phyloP scores from a whole-genome alignment of 2,797 vertebrate genomes.

The Pangasius macronema region DNA sequence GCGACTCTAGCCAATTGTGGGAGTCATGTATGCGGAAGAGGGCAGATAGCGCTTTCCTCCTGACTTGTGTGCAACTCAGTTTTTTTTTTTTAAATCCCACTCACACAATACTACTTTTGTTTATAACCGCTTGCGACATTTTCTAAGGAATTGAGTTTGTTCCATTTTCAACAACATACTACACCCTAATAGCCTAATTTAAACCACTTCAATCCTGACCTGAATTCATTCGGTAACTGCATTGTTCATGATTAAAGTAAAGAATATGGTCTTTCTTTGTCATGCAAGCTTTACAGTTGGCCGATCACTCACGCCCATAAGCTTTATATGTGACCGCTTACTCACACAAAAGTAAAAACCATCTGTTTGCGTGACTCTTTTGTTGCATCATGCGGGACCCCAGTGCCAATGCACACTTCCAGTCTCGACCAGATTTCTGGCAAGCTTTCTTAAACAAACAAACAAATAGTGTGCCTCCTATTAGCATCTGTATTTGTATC shows the following conservation, averaged over 20 bases:
- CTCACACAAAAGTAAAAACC: not conserved
- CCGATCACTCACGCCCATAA: not conserved
- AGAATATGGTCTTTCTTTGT: not conserved
- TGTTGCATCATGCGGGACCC: not conserved
- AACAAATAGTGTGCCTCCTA: not conserved
- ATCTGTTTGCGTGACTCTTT: not conserved
- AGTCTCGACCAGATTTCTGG: not conserved
- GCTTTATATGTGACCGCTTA: not conserved
- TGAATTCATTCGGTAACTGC: too few species aligned
- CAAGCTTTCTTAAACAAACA: conserved; percentile 1
- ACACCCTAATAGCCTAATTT: not conserved
- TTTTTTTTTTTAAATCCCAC: not conserved
- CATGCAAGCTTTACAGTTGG: not conserved
- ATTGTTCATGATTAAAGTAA: not conserved
- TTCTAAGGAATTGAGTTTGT: not conserved
- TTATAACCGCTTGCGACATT: not conserved
- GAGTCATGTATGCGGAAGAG: not conserved
- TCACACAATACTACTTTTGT: not conserved
- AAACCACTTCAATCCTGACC: not conserved
- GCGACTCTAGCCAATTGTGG: not conserved
- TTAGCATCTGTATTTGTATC: not conserved
- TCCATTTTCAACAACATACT: not conserved
- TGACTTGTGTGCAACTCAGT: not conserved
- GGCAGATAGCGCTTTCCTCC: not conserved
- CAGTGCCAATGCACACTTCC: not conserved